Base-by-base conservation (phyloP, 2,888 invertebrate genomes). In the Ectemnius continuus region DNA sequence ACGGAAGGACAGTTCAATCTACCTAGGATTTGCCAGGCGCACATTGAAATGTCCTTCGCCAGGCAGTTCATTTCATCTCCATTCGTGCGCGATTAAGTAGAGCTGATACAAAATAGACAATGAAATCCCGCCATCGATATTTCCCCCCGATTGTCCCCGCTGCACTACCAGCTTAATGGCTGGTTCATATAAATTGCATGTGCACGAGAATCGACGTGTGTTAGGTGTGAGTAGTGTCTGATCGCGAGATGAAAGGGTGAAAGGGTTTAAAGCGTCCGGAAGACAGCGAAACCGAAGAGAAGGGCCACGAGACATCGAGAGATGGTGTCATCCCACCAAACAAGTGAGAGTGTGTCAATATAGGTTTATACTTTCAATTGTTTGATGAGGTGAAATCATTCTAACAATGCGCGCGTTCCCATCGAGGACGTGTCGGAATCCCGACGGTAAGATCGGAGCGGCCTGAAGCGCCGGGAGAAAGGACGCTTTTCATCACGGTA, bases 301-400 rank as follows among this genome's bases (percentile, higher is more conserved):
- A 70, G 46, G 20, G 70, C 68, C 69, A 76, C 52, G 52, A 16
- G 52, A 52, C 52, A 79, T 36, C 36, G 65, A 81, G 81, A 87
- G 88, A 87, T 90, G 90, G 86, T 88, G 88, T 91, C 90, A 88
- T 88, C 85, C 90, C 91, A 91, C 91, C 91, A 91, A 91, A 91
- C 91, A 91, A 91, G 90, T 91, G 91, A 91, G 91, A 91, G 91
- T 91, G 91, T 91, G 90, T 91, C 87, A 89, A 88, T 87, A 86
- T 87, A 89, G 88, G 88, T 91, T 86, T 90, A 91, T 91, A 91
- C 91, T 91, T 91, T 91, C 91, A 91, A 91, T 91, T 91, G 91
- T 91, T 91, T 91, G 91, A 91, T 91, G 91, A 91, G 90, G 90
- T 89, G 91, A 90, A 90, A 90, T 90, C 90, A 89, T 89, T 87